phyloP scores from a whole-genome alignment of 1,140 invertebrate species.

The Drosophila sechellia region DNA sequence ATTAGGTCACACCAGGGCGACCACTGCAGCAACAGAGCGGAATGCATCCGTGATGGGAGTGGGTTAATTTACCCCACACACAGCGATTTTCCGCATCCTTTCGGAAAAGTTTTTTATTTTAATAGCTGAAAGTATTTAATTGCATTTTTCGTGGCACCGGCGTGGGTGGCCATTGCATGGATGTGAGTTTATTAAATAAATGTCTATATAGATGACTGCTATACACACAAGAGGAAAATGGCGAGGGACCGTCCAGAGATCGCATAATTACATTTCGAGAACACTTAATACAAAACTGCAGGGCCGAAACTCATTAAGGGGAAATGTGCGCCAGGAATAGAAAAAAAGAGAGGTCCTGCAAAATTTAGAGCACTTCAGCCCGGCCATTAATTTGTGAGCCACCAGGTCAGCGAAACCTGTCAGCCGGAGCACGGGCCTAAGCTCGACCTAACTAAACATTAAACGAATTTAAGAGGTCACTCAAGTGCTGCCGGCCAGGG shows the following conservation, averaged over 20 bases:
- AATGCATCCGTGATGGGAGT: conserved; percentile 7
- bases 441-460: conserved; percentile 79
- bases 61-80: conserved; percentile 4
- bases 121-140: conserved; percentile 71
- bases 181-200: conserved; percentile 68
- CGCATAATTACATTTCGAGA: conserved; percentile 73
- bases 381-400: conserved; percentile 61
- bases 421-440: conserved; percentile 43
- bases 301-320: conserved; percentile 72
- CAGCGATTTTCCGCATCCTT: not conserved
- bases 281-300: conserved; percentile 56
- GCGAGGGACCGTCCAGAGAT: conserved; percentile 27
- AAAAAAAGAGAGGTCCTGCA: conserved; percentile 31
- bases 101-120: conserved; percentile 44
- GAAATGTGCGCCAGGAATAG: conserved; percentile 40
- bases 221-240: not conserved
- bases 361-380: conserved; percentile 74
- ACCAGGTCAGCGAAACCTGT: conserved; percentile 34
- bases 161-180: conserved; percentile 2
- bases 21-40: conserved; percentile 51
- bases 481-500: conserved; percentile 37
- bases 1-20: conserved; percentile 70
- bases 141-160: conserved; percentile 55
- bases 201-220: conserved; percentile 45
- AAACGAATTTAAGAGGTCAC: conserved; percentile 76